phyloP scores from a whole-genome alignment of 23 tunicate species.

The Styela plicata region DNA sequence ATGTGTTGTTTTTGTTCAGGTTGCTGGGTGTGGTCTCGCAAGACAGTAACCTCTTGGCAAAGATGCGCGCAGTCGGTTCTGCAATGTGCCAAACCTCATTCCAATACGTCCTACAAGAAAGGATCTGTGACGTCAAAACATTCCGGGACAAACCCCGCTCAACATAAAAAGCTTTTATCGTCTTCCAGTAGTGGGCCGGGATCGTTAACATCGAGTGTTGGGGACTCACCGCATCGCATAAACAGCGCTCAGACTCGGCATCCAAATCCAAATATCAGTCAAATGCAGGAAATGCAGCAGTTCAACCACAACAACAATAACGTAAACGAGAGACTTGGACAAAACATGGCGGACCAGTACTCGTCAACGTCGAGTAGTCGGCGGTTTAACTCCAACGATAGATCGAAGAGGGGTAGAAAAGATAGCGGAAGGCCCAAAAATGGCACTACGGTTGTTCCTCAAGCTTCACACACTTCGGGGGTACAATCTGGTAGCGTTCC shows the following conservation, averaged over 20 bases:
- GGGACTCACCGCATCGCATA: conserved; percentile 28
- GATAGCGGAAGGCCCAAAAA: too few relatives aligned
- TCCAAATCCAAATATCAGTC: neutral
- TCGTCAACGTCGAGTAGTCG: too few relatives aligned
- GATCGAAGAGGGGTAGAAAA: too few relatives aligned
- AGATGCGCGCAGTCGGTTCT: conserved; percentile 50
- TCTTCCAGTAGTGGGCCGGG: conserved; percentile 33
- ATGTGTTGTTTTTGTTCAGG: conserved; percentile 44
- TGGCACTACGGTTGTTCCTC: too few relatives aligned
- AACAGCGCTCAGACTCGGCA: neutral
- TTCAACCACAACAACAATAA: neutral
- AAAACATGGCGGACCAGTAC: too few relatives aligned
- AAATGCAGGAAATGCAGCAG: too few relatives aligned
- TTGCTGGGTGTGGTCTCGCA: conserved; percentile 85
- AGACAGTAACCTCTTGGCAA: conserved; percentile 63
- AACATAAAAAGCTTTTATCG: conserved; percentile 20
- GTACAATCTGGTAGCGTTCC: too few relatives aligned
- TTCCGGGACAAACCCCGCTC: conserved; percentile 7
- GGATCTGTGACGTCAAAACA: conserved; percentile 4
- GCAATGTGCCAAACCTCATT: conserved; percentile 5
- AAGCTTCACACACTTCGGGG: too few relatives aligned
- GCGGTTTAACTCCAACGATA: too few relatives aligned
- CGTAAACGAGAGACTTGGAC: too few relatives aligned
- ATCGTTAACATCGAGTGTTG: conserved; percentile 19
- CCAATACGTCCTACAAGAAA: neutral